Conservation (phyloP, 2,797 vertebrate species). For the Xiphorhynchus erythropygius region DNA sequence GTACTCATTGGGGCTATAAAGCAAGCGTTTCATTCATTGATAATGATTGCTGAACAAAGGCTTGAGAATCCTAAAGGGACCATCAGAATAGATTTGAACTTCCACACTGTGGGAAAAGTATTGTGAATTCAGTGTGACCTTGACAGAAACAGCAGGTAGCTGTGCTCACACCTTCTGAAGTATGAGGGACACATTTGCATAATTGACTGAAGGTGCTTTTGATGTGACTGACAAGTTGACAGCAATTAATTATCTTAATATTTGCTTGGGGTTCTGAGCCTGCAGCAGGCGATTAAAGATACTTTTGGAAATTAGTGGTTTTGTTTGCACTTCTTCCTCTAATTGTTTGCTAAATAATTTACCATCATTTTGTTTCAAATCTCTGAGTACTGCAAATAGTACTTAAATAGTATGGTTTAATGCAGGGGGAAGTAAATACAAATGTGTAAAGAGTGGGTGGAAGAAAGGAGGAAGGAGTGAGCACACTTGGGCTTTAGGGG, state of each 20-base stretch:
- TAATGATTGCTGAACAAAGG: slow-evolving; percentile 9
- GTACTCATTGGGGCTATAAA: slow-evolving; percentile 28
- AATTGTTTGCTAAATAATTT: slow-evolving; percentile 74
- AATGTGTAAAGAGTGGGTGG: not conserved
- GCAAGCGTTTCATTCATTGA: slow-evolving; percentile 16
- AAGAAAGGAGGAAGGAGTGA: not conserved
- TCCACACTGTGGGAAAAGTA: not conserved
- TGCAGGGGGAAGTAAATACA: not conserved
- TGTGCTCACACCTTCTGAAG: slow-evolving; percentile 1
- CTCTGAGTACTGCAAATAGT: not conserved
- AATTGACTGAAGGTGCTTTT: slow-evolving; percentile 67
- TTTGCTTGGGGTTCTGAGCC: slow-evolving; percentile 74
- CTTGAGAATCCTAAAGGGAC: slow-evolving; percentile 56
- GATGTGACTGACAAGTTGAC: slow-evolving; percentile 70
- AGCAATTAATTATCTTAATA: slow-evolving; percentile 80
- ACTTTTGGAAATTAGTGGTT: slow-evolving; percentile 68
- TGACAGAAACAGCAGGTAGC: slow-evolving; percentile 50
- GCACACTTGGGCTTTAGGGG: not conserved
- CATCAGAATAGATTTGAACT: slow-evolving; percentile 43
- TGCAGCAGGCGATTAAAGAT: slow-evolving; percentile 66
- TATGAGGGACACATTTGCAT: not conserved
- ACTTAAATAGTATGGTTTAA: not conserved
- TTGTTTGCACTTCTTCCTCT: slow-evolving; percentile 71
- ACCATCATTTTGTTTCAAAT: slow-evolving; percentile 26
- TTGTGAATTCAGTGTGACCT: slow-evolving; percentile 70